Conservation (phyloP, 2,888 invertebrate genomes). For the Ormyrus pomaceus region DNA sequence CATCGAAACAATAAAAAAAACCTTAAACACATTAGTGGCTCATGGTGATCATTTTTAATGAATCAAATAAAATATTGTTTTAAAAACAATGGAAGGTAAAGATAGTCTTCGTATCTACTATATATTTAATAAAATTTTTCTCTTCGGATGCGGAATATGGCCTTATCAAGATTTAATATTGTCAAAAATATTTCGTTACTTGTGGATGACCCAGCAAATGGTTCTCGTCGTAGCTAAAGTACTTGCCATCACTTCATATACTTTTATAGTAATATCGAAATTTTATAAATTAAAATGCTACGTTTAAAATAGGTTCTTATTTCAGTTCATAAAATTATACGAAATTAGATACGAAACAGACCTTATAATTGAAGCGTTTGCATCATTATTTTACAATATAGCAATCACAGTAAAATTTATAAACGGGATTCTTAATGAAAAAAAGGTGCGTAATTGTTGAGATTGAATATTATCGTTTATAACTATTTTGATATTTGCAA, state of each 20-base stretch:
- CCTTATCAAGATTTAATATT: conserved; percentile 14
- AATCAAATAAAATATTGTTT: neutral
- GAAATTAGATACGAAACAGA: conserved; percentile 13
- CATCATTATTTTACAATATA: conserved; percentile 16
- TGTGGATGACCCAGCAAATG: conserved; percentile 28
- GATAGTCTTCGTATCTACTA: neutral
- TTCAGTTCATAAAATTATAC: conserved; percentile 13
- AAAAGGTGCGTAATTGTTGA: conserved; percentile 8
- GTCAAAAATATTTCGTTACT: conserved; percentile 3
- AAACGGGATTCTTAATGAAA: conserved; percentile 19
- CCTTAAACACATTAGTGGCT: neutral
- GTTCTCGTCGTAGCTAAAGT: conserved; percentile 23
- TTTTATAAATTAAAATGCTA: no score
- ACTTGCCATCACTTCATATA: neutral
- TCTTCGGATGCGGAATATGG: conserved; percentile 23
- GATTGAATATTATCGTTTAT: neutral
- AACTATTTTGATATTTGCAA: neutral
- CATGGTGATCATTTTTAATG: neutral
- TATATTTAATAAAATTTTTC: conserved; percentile 21
- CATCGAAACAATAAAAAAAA: neutral
- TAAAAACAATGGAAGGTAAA: conserved; percentile 1
- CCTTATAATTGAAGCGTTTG: neutral
- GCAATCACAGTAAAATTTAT: conserved; percentile 29
- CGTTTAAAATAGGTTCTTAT: neutral
- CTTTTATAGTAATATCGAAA: neutral